Evolutionary conservation across 2,113 vertebrate genomes (phyloP).

Genomic region (Ailuropoda melanoleuca): DNA sequence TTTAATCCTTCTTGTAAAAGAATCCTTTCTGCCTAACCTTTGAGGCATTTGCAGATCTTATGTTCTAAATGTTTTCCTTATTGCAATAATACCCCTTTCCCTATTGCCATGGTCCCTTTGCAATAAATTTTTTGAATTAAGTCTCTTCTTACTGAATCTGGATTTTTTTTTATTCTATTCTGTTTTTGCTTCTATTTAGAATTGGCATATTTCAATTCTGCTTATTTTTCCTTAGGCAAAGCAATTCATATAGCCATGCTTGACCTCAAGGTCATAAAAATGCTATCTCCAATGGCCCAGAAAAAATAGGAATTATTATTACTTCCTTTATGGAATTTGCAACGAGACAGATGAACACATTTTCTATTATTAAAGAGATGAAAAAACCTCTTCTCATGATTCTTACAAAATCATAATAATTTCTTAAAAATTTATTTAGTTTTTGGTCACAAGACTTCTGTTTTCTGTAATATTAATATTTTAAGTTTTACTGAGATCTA

Average conservation of each 20-base stretch:
- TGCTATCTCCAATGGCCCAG: not conserved
- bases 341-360: not conserved
- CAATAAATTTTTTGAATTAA: not conserved
- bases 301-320: not conserved
- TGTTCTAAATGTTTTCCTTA: not conserved
- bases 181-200: not conserved
- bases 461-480: constrained; percentile 47
- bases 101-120: accelerated
- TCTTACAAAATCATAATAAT: not conserved
- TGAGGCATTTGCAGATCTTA: not conserved
- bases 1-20: not conserved
- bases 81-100: accelerated
- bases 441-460: not conserved
- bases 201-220: not conserved
- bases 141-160: not conserved
- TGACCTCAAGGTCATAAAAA: not conserved
- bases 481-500: constrained; percentile 20
- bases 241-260: not conserved
- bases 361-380: not conserved
- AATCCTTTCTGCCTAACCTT: not conserved
- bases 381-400: not conserved
- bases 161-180: not conserved
- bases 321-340: not conserved
- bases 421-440: not conserved
- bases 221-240: not conserved